phyloP scores from a whole-genome alignment of 2,113 vertebrate genomes.

The Hirundichthys speculiger region DNA sequence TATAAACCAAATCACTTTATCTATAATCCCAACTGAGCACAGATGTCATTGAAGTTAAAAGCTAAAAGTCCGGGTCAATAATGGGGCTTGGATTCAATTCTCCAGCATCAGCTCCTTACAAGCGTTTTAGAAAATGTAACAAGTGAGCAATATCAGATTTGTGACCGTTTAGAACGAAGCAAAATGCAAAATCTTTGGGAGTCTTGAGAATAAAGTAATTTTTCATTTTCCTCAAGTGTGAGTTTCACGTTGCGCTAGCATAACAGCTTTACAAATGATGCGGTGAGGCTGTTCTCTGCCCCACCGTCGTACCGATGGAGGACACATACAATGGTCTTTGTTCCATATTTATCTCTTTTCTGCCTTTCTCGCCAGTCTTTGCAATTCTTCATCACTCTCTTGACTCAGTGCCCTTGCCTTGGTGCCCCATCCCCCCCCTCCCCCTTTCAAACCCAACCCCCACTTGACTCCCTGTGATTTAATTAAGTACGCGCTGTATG shows the following conservation, averaged over 20 bases:
- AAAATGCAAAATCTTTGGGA: not conserved
- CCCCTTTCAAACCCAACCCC: conserved; percentile 5
- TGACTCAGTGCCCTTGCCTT: conserved; percentile 70
- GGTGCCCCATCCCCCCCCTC: conserved; percentile 24
- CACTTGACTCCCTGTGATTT: conserved; percentile 89
- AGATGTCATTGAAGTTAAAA: too few relatives aligned
- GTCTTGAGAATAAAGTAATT: not conserved
- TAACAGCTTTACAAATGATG: too few relatives aligned
- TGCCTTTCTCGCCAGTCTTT: conserved; percentile 44
- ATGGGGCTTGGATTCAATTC: too few relatives aligned
- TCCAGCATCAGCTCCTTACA: too few relatives aligned
- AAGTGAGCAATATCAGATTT: too few relatives aligned
- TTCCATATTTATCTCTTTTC: conserved; percentile 7
- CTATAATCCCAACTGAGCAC: too few relatives aligned
- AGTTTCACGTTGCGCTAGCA: too few relatives aligned
- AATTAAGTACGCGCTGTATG: conserved; percentile 96
- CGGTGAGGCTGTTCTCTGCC: not conserved
- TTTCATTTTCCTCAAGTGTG: too few relatives aligned
- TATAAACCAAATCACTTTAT: too few relatives aligned
- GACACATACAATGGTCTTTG: conserved; percentile 29
- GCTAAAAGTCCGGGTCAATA: too few relatives aligned
- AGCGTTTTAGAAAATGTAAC: too few relatives aligned
- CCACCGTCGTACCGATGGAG: not conserved
- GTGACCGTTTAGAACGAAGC: too few relatives aligned
- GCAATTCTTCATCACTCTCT: conserved; percentile 68